These are phyloP conservation scores for Megaptera novaeangliae DNA, from an alignment of 2,113 vertebrate species.

Conservation along the genomic window DNA sequence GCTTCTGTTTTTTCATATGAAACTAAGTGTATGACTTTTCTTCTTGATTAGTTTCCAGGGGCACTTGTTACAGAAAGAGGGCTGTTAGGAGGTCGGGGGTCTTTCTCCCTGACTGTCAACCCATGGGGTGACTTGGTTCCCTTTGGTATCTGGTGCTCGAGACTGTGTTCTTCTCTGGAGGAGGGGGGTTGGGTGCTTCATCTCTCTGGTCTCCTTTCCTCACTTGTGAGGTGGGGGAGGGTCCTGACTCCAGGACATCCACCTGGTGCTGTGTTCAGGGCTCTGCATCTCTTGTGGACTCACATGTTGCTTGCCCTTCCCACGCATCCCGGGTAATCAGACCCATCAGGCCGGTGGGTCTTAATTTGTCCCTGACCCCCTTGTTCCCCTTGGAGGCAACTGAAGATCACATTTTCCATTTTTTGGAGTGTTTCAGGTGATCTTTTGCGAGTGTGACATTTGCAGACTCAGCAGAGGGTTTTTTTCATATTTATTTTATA, in stretches of 20 bases:
- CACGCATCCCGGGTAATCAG: neutral
- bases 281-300: neutral
- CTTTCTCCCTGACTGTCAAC: neutral
- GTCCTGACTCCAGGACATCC: neutral
- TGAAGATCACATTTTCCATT: neutral
- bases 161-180: fast-evolving
- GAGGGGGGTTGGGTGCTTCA: too few species aligned
- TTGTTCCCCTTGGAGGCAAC: neutral
- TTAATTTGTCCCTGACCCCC: too few species aligned
- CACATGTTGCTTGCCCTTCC: neutral
- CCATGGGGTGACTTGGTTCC: fast-evolving
- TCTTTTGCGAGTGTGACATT: neutral
- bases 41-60: too few species aligned
- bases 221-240: neutral
- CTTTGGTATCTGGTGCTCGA: neutral
- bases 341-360: fast-evolving
- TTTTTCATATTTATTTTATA: neutral
- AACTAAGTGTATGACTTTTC: neutral
- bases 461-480: neutral
- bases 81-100: neutral
- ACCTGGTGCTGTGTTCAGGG: neutral
- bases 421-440: neutral
- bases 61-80: neutral
- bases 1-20: neutral
- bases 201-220: neutral